Evolutionary conservation across 2,888 invertebrate genomes (phyloP).

Genomic region (Stratiomys singularior): DNA sequence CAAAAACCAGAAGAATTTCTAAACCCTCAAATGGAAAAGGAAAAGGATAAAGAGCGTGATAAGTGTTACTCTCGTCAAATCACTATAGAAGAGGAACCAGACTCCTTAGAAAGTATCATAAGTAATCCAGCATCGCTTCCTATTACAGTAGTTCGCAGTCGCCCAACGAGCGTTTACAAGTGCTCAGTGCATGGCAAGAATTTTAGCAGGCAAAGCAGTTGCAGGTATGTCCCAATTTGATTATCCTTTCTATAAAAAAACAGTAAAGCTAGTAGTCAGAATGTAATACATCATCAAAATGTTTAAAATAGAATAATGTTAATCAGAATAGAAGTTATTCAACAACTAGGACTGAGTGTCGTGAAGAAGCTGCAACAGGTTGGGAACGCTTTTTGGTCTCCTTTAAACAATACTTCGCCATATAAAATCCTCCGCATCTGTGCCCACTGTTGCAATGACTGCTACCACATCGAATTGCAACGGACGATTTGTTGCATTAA

Average conservation of each 20-base stretch:
- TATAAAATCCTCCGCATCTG: no score
- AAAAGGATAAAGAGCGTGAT: constrained; percentile 41
- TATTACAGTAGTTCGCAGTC: constrained; percentile 64
- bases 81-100: constrained; percentile 63
- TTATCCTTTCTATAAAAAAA: no score
- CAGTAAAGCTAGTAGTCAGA: no score
- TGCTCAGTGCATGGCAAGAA: constrained; percentile 57
- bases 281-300: no score
- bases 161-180: constrained; percentile 62
- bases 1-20: constrained; percentile 46
- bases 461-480: not conserved
- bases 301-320: no score
- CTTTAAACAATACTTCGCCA: no score
- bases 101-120: constrained; percentile 64
- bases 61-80: constrained; percentile 55
- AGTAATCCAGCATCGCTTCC: constrained; percentile 64
- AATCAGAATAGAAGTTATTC: no score
- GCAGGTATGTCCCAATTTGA: constrained; percentile 56
- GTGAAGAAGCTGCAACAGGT: no score
- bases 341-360: no score
- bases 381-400: no score
- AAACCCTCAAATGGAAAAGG: constrained; percentile 33
- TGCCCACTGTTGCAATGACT: not conserved
- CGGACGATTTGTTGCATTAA: not conserved
- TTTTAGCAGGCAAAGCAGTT: constrained; percentile 61